Percentiles rank a stretch among this genome's conserved stretches.
Evolutionary conservation across 2,113 vertebrate genomes (phyloP).

Genomic region (Nothobranchius furzeri): DNA sequence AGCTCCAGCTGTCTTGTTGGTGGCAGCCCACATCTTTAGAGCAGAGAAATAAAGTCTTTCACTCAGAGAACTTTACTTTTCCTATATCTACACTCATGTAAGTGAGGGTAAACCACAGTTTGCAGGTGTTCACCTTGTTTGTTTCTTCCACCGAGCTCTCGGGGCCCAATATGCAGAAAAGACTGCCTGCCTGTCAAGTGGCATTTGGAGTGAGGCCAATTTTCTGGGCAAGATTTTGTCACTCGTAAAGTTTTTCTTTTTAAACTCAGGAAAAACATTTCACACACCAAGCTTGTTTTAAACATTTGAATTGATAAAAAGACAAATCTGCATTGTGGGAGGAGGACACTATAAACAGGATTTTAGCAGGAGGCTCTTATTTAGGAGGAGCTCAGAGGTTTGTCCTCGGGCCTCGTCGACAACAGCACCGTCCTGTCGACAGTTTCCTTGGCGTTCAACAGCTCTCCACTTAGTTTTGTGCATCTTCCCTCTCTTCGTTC

Average conservation of each 20-base stretch:
- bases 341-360: background rate
- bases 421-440: conserved; percentile 12
- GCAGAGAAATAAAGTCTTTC: background rate
- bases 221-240: background rate
- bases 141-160: background rate
- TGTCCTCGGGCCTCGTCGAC: background rate
- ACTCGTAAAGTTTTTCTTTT: background rate
- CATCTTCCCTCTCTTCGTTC: conserved; percentile 16
- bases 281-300: background rate
- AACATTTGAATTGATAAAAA: background rate
- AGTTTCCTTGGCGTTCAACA: conserved; percentile 45
- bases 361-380: background rate
- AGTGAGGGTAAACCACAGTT: background rate
- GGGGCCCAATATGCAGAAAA: background rate
- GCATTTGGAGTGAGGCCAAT: background rate
- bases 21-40: background rate
- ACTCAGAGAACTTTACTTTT: background rate
- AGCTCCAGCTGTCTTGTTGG: conserved; percentile 5
- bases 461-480: conserved; percentile 35
- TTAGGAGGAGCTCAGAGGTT: conserved; percentile 38
- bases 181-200: background rate
- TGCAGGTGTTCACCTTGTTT: background rate
- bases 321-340: background rate
- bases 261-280: too few species aligned
- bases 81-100: background rate